Conservation (phyloP, 1,140 invertebrate genomes). For the Sinella curviseta region DNA sequence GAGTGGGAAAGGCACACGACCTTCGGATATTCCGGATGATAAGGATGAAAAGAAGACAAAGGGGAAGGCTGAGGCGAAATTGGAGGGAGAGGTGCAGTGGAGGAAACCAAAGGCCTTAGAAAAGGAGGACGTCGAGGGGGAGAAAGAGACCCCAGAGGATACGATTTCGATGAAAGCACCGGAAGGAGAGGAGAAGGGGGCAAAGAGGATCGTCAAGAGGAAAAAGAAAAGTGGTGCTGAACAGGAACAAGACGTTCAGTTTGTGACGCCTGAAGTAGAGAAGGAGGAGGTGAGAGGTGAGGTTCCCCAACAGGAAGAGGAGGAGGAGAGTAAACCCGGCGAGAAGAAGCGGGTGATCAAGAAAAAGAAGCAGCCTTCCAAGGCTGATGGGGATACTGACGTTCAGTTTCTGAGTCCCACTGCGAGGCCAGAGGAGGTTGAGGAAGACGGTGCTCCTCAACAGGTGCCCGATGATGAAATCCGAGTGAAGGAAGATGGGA, state of each 20-base stretch:
- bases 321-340: background rate
- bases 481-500: conserved; percentile 23
- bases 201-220: conserved; percentile 53
- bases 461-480: background rate
- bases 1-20: background rate
- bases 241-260: background rate
- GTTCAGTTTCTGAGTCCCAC: conserved; percentile 12
- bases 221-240: conserved; percentile 53
- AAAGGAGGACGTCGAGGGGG: background rate
- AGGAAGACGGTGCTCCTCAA: too few species aligned
- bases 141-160: background rate
- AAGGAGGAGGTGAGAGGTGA: background rate
- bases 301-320: background rate
- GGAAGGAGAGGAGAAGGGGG: too few species aligned
- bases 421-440: background rate
- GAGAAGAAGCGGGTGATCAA: background rate
- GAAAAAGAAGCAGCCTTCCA: background rate
- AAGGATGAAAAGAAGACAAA: background rate
- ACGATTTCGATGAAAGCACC: too few species aligned
- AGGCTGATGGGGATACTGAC: background rate
- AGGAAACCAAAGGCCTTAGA: background rate
- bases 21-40: background rate
- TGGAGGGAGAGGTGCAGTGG: background rate
- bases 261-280: background rate
- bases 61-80: background rate